Base-by-base conservation (phyloP, 2,888 invertebrate species). In the Meiosimyza decipiens region DNA sequence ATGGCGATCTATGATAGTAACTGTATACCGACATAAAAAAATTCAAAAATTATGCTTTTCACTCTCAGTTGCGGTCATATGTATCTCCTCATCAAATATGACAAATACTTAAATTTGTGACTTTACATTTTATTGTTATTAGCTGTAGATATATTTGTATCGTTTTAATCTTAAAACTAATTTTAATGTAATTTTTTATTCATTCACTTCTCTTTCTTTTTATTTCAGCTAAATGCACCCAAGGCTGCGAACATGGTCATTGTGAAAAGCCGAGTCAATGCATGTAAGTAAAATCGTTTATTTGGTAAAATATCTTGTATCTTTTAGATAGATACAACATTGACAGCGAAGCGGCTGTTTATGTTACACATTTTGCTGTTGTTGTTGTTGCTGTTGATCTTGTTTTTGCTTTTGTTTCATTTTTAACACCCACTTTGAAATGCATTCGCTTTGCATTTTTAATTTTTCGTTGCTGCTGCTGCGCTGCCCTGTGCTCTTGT, bases 251-350 rank as follows among this genome's bases (percentile, higher is more conserved):
- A 86, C 95, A 97, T 89, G 98, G 98, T 85, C 92, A 92, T 89
- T 98, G 98, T 90, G 92, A 91, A 85, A 91, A 92, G 87, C 98
- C 98, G 85, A 94, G 95, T 90, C 95, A 97, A 89, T 98, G 98
- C 96, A 91, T 91, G 97, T 97, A 92, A 96, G 97, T 96, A 84
- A 7, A 40, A 78, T 76, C 77, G 74, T 74, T 73, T 72, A 69
- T 40, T 40, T 40, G 40, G 40, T 40, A 40, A 40, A 40, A 40
- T 40, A 40, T 40, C 40, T 71, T 68, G 67, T 16, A 54, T 54
- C n/a, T 16, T 54, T 54, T 54, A 12, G 54, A 16, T 16, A 52
- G 15, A 40, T 9, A 40, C 40, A 40, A 40, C 40, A 54, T 54
- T 54, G 54, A 16, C 18, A 18, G n/a, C 18, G 54, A 16, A 54